Conservation (phyloP, 2,113 vertebrate species). For the Esox niger region DNA sequence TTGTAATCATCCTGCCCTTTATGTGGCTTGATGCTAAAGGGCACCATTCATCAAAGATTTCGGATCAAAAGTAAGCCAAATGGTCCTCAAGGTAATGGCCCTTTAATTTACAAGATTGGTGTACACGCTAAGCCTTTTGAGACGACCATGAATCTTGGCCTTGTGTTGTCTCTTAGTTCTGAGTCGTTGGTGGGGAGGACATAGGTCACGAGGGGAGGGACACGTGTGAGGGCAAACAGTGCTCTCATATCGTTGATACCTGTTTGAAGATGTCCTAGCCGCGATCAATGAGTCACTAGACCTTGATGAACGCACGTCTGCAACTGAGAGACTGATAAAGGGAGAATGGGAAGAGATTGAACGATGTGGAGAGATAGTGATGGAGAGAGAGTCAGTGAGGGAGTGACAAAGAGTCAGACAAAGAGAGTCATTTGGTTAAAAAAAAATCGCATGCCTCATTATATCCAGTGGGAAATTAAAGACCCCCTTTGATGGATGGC, state of each 20-base stretch:
- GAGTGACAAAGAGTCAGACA: slow-evolving; percentile 16
- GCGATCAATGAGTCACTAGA: slow-evolving; percentile 38
- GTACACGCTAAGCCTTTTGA: slow-evolving; percentile 44
- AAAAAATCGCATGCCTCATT: slow-evolving; percentile 46
- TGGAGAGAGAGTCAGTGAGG: slow-evolving; percentile 15
- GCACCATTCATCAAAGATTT: slow-evolving; percentile 24
- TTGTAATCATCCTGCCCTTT: slow-evolving; percentile 55
- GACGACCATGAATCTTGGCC: slow-evolving; percentile 54
- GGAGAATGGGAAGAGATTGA: neutral
- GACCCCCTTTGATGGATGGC: slow-evolving; percentile 60
- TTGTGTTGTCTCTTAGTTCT: neutral
- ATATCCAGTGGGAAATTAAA: slow-evolving; percentile 61
- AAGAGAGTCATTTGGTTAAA: slow-evolving; percentile 11
- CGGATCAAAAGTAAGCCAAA: slow-evolving; percentile 49
- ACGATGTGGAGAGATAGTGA: neutral
- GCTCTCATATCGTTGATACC: slow-evolving; percentile 13
- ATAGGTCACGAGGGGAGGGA: neutral
- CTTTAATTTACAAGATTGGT: slow-evolving; percentile 65
- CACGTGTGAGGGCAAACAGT: neutral
- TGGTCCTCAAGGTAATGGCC: slow-evolving; percentile 40
- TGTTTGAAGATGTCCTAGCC: slow-evolving; percentile 36
- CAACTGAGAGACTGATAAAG: neutral
- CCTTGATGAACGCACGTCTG: slow-evolving; percentile 31
- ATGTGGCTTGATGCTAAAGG: slow-evolving; percentile 44
- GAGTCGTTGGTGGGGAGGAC: slow-evolving; percentile 3